Evolutionary conservation across 2,113 vertebrate genomes (phyloP), one percentile per base, ranked within the genome.

Genomic region (Penelope pileata): DNA sequence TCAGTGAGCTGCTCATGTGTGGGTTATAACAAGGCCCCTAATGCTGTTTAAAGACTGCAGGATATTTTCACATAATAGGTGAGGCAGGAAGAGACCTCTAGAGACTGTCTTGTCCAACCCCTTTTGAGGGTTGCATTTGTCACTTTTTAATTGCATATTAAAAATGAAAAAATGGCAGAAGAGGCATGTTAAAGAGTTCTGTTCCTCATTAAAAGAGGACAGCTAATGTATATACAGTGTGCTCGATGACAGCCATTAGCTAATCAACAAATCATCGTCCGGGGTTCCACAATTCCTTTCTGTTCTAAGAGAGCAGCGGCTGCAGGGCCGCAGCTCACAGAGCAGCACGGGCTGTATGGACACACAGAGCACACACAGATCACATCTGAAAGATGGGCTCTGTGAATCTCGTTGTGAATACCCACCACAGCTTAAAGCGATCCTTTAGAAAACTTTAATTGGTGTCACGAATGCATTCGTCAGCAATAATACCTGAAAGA

Each of bases 191-290:
- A 77, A 88, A 60, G 89, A 84, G 45, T 84, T 76, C 89, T 91
- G 81, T 69, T 96, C 77, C 89, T 96, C 89, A 91, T 95, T 96
- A 94, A 91, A 92, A 75, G 40, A 72, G 67, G 54, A 75, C 74
- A 84, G 74, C 74, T 93, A 89, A 76, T 48, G 62, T 79, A 86
- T 45, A 72, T 78, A 62, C 78, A 53, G 29, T 53, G 51, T 79
- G 74, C 78, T 91, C 73, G 32, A 84, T 79, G 86, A 79, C 81
- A 93, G 78, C 89, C 81, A 87, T 89, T 93, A 94, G 51, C 62
- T 78, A 92, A 74, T 81, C 80, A 84, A 68, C 86, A 95, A 91
- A 84, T 82, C 81, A 82, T 84, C 69, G 40, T 45, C 66, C 62
- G 60, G 77, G 59, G 76, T 13, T 16, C 38, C 18, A 40, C 62